These are phyloP conservation scores for Pelodiscus sinensis DNA, from an alignment of 2,113 vertebrate genomes.

Conservation along the genomic window DNA sequence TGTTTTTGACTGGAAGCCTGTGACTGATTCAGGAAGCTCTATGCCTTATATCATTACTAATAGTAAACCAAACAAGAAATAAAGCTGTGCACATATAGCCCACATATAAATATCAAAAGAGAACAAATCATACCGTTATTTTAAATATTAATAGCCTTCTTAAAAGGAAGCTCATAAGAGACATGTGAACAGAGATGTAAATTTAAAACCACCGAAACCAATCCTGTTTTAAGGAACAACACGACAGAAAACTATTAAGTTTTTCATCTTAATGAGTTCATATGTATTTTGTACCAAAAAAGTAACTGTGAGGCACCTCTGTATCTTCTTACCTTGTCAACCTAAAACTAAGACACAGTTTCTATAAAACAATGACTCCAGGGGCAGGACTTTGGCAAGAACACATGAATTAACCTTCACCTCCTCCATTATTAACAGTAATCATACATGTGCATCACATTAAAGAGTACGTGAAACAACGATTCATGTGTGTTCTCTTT, in stretches of 20 bases:
- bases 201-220: background rate
- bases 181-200: background rate
- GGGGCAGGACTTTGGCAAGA: background rate
- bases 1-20: rapidly evolving
- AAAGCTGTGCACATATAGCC: rapidly evolving
- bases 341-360: no score
- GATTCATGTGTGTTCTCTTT: background rate
- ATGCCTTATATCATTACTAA: background rate
- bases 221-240: background rate
- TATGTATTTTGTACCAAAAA: background rate
- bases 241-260: background rate
- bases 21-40: background rate
- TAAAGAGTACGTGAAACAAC: background rate
- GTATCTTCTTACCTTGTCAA: no score
- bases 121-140: background rate
- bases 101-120: background rate
- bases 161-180: background rate
- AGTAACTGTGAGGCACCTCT: background rate
- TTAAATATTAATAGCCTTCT: background rate
- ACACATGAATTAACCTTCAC: rapidly evolving
- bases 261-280: background rate
- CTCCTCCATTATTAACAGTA: rapidly evolving
- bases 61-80: background rate
- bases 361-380: background rate
- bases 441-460: background rate